Conservation (phyloP, 2,797 vertebrate genomes). For the Scyliorhinus canicula region DNA sequence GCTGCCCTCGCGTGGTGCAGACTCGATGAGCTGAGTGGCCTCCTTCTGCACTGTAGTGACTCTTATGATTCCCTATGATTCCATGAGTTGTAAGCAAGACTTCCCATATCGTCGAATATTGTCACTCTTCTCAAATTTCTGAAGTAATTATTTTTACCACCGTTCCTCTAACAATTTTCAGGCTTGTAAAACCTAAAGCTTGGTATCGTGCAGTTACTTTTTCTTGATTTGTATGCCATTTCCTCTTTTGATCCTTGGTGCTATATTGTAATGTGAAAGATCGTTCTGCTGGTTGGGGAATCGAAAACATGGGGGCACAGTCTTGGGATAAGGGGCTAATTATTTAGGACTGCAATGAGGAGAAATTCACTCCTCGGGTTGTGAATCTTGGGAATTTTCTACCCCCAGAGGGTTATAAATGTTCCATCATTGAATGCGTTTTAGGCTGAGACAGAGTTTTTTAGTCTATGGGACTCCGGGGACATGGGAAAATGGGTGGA, state of each 20-base stretch:
- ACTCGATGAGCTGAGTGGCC: too few relatives aligned
- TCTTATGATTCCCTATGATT: too few relatives aligned
- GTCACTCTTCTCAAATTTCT: background rate
- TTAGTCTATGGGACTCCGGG: background rate
- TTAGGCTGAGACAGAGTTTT: background rate
- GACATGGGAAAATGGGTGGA: background rate
- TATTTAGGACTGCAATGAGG: background rate
- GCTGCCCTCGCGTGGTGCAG: too few relatives aligned
- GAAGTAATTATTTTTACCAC: background rate
- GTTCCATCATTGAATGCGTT: background rate
- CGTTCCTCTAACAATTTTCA: background rate
- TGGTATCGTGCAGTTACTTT: background rate
- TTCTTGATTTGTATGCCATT: background rate
- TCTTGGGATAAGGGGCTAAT: background rate
- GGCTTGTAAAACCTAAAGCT: background rate
- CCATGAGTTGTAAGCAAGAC: background rate
- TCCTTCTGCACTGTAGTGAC: too few relatives aligned
- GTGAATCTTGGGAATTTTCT: background rate
- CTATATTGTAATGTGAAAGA: background rate
- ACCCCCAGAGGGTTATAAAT: background rate
- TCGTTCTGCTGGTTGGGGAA: background rate
- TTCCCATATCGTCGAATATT: background rate
- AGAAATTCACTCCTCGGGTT: background rate
- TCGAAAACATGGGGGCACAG: background rate
- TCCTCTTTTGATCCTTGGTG: background rate